Percentiles rank a stretch among this genome's conserved stretches.
Evolutionary conservation across 2,888 invertebrate species (phyloP).

Genomic region (Ornithoptera alexandrae): DNA sequence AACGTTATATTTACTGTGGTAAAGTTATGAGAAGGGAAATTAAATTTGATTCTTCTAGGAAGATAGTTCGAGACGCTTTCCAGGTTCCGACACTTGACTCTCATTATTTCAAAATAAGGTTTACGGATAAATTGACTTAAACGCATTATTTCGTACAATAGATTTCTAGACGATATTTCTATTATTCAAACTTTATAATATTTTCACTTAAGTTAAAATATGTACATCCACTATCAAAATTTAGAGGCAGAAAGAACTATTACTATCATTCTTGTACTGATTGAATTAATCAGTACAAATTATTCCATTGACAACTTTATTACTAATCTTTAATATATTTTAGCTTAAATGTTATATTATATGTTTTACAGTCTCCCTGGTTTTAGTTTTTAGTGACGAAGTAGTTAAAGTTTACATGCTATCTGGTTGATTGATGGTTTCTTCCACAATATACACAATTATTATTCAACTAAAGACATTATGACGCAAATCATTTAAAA

Average conservation of each 20-base stretch:
- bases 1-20: constrained; percentile 8
- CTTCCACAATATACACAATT: too few species aligned
- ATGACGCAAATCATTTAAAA: too few species aligned
- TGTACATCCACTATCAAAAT: neutral
- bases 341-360: too few species aligned
- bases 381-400: too few species aligned
- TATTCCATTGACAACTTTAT: too few species aligned
- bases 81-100: neutral
- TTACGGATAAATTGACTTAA: constrained; percentile 3
- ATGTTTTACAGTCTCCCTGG: too few species aligned
- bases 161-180: neutral
- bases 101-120: constrained; percentile 4
- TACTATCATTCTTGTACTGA: neutral
- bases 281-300: too few species aligned
- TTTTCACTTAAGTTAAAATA: neutral
- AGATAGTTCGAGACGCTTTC: neutral
- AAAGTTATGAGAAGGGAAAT: constrained; percentile 7
- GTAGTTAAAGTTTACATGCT: too few species aligned
- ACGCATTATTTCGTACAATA: neutral
- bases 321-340: too few species aligned
- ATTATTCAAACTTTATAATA: neutral
- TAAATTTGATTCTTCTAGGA: constrained; percentile 6
- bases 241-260: neutral
- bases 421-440: too few species aligned
- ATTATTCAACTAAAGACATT: too few species aligned